A percentile compares a stretch with the other conserved stretches of the same genome.
These are phyloP conservation scores for Pogonocherus hispidulus DNA, from an alignment of 2,888 invertebrate genomes.

Conservation along the genomic window DNA sequence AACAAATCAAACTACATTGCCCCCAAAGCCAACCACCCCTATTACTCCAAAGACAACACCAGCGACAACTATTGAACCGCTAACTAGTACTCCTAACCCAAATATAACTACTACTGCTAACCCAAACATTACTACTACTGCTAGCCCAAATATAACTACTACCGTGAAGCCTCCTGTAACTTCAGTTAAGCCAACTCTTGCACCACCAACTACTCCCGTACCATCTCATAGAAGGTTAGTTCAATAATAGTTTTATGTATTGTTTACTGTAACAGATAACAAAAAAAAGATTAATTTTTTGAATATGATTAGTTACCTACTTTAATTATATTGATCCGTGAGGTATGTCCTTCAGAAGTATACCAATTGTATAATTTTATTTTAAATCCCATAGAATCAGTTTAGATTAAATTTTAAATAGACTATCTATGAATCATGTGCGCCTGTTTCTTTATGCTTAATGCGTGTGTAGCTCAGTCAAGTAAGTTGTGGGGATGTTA, in stretches of 20 bases:
- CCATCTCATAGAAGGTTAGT: conserved; percentile 62
- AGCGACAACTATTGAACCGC: conserved; percentile 46
- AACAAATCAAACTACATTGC: conserved; percentile 41
- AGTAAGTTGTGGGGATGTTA: no score
- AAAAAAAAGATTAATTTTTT: no score
- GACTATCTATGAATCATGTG: no score
- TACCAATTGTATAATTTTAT: no score
- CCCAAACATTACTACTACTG: conserved; percentile 55
- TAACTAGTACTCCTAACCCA: conserved; percentile 36
- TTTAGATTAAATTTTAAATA: no score
- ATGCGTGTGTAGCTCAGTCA: no score
- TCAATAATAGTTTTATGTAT: background rate
- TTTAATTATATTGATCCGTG: no score
- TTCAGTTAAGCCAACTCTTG: conserved; percentile 29
- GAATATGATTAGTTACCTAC: no score
- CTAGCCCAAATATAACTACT: conserved; percentile 46
- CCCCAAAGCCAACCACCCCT: conserved; percentile 43
- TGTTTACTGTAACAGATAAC: no score
- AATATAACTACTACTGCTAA: conserved; percentile 56
- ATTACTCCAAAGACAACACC: conserved; percentile 38
- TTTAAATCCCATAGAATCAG: no score
- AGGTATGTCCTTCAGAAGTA: no score
- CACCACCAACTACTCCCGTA: conserved; percentile 22
- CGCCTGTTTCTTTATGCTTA: no score
- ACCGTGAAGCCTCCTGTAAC: conserved; percentile 41